Conservation (phyloP, 2,888 invertebrate species). For the Pachydiplax longipennis region DNA sequence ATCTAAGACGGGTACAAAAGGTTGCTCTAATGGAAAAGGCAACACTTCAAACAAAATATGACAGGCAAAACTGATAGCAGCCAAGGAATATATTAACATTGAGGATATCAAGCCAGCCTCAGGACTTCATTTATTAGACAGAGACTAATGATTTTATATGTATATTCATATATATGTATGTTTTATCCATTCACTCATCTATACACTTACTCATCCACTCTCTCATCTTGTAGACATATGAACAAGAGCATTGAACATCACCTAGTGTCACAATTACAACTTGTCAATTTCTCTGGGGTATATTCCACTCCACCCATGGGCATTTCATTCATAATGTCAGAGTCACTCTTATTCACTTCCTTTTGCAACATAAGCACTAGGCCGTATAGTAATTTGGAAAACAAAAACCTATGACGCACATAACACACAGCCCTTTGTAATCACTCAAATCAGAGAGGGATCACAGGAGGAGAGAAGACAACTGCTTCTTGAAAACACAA, state of each 20-base stretch:
- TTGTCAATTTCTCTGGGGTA: not conserved
- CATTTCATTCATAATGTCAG: not conserved
- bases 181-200: not conserved
- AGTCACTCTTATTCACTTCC: conserved; percentile 12
- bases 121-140: not conserved
- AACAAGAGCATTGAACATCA: conserved; percentile 28
- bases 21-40: not conserved
- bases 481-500: conserved; percentile 34
- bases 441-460: conserved; percentile 39
- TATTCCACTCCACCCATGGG: conserved; percentile 12
- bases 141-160: not conserved
- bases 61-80: conserved; percentile 1
- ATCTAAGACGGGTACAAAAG: not conserved
- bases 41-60: conserved; percentile 6
- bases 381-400: conserved; percentile 33
- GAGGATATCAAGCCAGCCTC: not conserved
- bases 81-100: conserved; percentile 25
- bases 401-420: conserved; percentile 26
- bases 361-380: conserved; percentile 41
- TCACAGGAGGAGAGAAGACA: conserved; percentile 41
- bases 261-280: conserved; percentile 21
- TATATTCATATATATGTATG: not conserved
- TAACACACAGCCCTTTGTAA: conserved; percentile 32
- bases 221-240: conserved; percentile 3
- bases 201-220: not conserved